Conservation (phyloP, 1,140 invertebrate genomes). For the Apocrypta bakeri region DNA sequence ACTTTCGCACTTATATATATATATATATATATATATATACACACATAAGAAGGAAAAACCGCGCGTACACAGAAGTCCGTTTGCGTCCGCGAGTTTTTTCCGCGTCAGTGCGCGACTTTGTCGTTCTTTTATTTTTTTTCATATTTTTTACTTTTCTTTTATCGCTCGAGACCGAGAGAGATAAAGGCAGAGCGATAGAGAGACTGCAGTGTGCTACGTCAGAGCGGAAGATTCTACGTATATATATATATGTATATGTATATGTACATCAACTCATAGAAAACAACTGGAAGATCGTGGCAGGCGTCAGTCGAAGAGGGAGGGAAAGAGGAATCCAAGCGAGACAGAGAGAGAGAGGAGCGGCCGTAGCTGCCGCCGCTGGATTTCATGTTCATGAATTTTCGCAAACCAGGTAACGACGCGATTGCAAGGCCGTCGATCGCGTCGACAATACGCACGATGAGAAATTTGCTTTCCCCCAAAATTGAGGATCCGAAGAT, state of each 20-base stretch:
- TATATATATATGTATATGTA: too few relatives aligned
- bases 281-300: background rate
- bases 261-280: background rate
- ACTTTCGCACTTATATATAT: too few relatives aligned
- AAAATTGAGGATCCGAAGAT: background rate
- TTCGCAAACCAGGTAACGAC: slow-evolving; percentile 70
- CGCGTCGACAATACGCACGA: slow-evolving; percentile 36
- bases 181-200: background rate
- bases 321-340: background rate
- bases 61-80: too few relatives aligned
- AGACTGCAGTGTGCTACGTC: background rate
- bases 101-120: too few relatives aligned
- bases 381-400: slow-evolving; percentile 71
- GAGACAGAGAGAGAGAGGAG: background rate
- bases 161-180: background rate
- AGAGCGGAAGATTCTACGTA: too few relatives aligned
- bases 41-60: too few relatives aligned
- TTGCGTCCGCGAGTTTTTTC: too few relatives aligned
- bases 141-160: too few relatives aligned
- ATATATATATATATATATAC: too few relatives aligned
- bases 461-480: background rate
- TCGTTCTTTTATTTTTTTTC: too few relatives aligned
- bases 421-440: slow-evolving; percentile 51
- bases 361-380: slow-evolving; percentile 44
- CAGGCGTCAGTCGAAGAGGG: background rate